Evolutionary conservation across 1,140 invertebrate genomes (phyloP), one percentile per base, ranked within the genome.

Genomic region (Drosophila kurseongensis): DNA sequence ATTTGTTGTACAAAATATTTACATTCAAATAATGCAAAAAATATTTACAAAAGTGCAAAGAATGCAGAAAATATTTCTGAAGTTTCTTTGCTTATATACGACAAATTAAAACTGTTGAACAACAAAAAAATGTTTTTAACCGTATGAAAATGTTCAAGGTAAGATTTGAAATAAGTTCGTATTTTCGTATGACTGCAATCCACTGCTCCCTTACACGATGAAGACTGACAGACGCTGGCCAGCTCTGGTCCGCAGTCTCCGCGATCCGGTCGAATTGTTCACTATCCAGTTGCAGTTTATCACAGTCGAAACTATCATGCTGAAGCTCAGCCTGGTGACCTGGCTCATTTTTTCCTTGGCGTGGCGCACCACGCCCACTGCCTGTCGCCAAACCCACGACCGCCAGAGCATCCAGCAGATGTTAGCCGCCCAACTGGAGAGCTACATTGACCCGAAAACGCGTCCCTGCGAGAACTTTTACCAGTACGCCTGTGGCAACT

Each of bases 391-490:
- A 62, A 81, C 80, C 14, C 16, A 8, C 78, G 62, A 80, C 6
- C 45, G 78, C n/a, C 59, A 36, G 12, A 81, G 48, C 40, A 74
- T 91, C 12, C 84, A 90, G 51, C 75, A 91, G 62, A 56, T 91
- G 45, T 36, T 91, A 35, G 90, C 90, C 35, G 75, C 36, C 36
- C 91, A 90, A n/a, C 44, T 91, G 58, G 71, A 86, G 47, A 91
- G 85, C 56, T 91, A 91, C 52, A 91, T 91, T 88, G 88, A 92
- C 18, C 78, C 77, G 0, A 72, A 57, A 36, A 77, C 77, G 40
- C 72, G 73, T 38, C 90, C 91, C 40, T 92, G 91, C 40, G 91
- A 91, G 56, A 91, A 91, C 48, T 92, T 92, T 47, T 92, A 91
- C 80, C 90, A 91, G 56, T 91, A 86, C 40, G 86, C 91, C 57